Base-by-base conservation (phyloP, 1,140 invertebrate genomes). In the Maniola jurtina region DNA sequence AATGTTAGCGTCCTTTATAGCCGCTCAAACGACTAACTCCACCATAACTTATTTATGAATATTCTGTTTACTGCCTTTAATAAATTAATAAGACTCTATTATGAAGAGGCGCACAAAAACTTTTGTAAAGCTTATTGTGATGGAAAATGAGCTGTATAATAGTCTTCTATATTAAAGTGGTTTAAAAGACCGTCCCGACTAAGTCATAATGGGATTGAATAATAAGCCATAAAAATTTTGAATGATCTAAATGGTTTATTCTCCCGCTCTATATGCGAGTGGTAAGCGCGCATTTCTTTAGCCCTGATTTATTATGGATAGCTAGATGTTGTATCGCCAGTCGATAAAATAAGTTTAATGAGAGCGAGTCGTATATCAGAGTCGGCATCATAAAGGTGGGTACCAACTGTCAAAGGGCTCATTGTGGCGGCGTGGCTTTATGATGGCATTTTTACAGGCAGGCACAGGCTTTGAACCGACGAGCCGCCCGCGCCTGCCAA, bases 361-460 rank as follows among this genome's bases (percentile, higher is more conserved):
- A 83, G 79, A 77, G 71, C 68, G 77, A 77, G 63, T 80, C 80
- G 81, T 85, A 83, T 88, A 89, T 89, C 84, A 83, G 83, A 79
- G 86, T 84, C 86, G 87, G 86, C 87, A 87, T 88, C 82, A 83
- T 87, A 87, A 89, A 86, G 85, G 83, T 84, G 77, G 81, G 16
- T 85, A 85, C 83, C 75, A 80, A 84, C 84, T 88, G 87, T 89
- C 86, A 87, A 88, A 88, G 84, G 83, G 81, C 80, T 85, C 74
- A 84, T 86, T 87, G 85, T 88, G 81, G 72, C 80, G 81, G 80
- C 75, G 62, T 70, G 75, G 79, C 83, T 89, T 85, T 86, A 84
- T 86, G 85, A 87, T 89, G 81, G 84, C 79, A 89, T 88, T 89
- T 90, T 90, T 88, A 90, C 84, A 83, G 76, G 79, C 85, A 86